These are phyloP conservation scores for Sarcoramphus papa DNA, from an alignment of 2,797 vertebrate genomes.

Conservation along the genomic window DNA sequence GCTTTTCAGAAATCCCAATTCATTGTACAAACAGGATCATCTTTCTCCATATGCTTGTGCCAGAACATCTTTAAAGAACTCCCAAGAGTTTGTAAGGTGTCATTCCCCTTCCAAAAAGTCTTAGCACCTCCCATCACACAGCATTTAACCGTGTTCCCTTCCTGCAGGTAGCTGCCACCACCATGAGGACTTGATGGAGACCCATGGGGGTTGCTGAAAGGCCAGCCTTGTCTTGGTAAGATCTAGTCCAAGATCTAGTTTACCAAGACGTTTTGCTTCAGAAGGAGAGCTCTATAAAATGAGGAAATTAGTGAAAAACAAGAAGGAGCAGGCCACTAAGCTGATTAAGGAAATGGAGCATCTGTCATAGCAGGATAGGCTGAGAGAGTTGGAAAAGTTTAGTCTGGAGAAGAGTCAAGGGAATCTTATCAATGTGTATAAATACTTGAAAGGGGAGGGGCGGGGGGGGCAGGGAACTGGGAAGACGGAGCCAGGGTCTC, in stretches of 20 bases:
- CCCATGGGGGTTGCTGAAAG: neutral
- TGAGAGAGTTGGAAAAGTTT: neutral
- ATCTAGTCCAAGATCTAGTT: neutral
- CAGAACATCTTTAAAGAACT: neutral
- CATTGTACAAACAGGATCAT: neutral
- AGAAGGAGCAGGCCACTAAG: neutral
- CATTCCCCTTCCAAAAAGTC: neutral
- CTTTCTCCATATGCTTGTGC: neutral
- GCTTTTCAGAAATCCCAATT: neutral
- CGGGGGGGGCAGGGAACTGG: neutral
- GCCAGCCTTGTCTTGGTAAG: neutral
- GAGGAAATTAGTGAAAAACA: neutral
- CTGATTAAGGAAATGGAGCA: neutral
- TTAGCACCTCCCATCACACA: neutral
- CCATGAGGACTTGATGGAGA: neutral
- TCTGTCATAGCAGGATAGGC: neutral
- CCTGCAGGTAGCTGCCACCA: neutral
- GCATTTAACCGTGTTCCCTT: neutral
- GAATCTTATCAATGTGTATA: neutral
- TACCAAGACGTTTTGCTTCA: neutral
- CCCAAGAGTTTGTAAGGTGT: neutral
- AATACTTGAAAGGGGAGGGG: neutral
- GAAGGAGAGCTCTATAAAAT: neutral
- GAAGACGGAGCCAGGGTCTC: neutral
- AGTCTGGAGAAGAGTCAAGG: neutral